phyloP scores from a whole-genome alignment of 2,888 invertebrate genomes.

The Drosophila prolongata region DNA sequence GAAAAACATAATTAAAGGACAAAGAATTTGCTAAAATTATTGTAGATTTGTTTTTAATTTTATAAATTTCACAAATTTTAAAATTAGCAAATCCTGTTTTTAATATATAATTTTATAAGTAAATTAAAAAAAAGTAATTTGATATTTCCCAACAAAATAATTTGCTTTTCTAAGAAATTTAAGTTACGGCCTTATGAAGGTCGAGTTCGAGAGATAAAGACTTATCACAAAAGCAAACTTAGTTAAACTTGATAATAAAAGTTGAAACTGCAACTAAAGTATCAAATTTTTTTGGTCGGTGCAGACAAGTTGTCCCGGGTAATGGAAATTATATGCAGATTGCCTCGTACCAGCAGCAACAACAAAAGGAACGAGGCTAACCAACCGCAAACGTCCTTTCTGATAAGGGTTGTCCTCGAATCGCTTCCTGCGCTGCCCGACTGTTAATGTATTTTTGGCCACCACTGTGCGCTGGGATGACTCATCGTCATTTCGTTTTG shows the following conservation, averaged over 20 bases:
- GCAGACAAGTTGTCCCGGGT: slow-evolving; percentile 15
- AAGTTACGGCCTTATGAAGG: neutral
- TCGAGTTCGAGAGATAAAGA: neutral
- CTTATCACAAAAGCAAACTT: neutral
- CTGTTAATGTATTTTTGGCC: slow-evolving; percentile 52
- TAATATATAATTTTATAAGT: too few relatives aligned
- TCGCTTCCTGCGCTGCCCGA: slow-evolving; percentile 17
- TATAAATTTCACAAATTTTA: neutral
- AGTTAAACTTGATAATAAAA: neutral
- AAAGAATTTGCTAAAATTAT: neutral
- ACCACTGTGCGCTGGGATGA: slow-evolving; percentile 69
- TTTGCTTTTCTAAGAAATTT: too few relatives aligned
- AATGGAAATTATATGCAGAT: slow-evolving; percentile 67
- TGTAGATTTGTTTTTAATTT: neutral
- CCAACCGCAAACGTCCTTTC: slow-evolving; percentile 79
- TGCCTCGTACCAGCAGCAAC: slow-evolving; percentile 16
- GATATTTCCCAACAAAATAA: too few relatives aligned
- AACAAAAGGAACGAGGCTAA: slow-evolving; percentile 13
- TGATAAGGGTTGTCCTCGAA: slow-evolving; percentile 68
- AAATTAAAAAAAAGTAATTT: too few relatives aligned
- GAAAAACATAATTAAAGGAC: neutral
- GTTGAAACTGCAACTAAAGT: neutral
- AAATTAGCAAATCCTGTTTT: neutral
- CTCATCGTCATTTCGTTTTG: slow-evolving; percentile 65
- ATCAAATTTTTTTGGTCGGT: neutral